phyloP scores from a whole-genome alignment of 64 coral and sea anemone species.

The Dendrophyllia cribrosa region DNA sequence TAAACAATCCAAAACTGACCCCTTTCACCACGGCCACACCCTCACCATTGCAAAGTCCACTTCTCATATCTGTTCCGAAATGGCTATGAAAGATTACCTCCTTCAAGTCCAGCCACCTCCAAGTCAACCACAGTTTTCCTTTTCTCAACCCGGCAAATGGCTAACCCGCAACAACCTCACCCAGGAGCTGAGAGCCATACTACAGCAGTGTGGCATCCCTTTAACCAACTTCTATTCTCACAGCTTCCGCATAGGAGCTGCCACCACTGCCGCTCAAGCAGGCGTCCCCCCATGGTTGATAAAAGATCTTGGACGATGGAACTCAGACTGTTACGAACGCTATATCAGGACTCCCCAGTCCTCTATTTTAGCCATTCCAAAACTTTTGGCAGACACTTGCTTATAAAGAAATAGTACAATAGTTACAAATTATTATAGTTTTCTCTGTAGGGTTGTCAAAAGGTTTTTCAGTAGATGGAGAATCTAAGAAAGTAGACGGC shows the following conservation, averaged over 20 bases:
- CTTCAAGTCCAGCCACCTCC: no score
- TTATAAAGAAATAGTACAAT: no score
- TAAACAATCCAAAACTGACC: no score
- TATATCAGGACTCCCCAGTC: conserved; percentile 41
- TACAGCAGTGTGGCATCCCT: conserved; percentile 25
- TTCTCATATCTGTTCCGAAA: no score
- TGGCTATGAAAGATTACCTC: no score
- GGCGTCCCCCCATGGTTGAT: conserved; percentile 23
- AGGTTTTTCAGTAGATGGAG: no score
- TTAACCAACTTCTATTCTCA: conserved; percentile 11
- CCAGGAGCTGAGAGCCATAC: conserved; percentile 12
- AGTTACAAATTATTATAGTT: no score
- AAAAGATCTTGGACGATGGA: conserved; percentile 18
- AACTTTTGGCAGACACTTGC: neutral
- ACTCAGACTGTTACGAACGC: conserved; percentile 56
- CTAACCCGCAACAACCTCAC: conserved; percentile 34
- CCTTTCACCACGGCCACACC: no score
- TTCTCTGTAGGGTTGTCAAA: no score
- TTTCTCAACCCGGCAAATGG: conserved; percentile 15
- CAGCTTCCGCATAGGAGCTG: conserved; percentile 44
- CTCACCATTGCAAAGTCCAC: no score
- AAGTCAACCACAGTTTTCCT: conserved; percentile 8
- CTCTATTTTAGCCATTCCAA: neutral
- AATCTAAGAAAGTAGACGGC: no score
- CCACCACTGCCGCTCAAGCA: conserved; percentile 29